Evolutionary conservation across 2,797 vertebrate species (phyloP).

Genomic region (Euphonia xanthogaster): DNA sequence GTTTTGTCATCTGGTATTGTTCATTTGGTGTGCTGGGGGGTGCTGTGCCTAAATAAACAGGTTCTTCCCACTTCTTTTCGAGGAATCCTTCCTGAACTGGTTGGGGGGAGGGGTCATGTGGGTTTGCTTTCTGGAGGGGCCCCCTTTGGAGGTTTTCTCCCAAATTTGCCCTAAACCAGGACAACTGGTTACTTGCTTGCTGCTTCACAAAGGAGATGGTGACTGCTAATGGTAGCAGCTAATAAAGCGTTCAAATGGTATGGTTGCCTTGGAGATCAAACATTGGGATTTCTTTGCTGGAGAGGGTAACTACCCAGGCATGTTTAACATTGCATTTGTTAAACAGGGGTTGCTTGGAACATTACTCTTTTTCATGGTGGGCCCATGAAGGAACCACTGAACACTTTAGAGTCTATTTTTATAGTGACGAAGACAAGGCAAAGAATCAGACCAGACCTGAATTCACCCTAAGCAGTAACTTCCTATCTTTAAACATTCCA

Average conservation of each 20-base stretch:
- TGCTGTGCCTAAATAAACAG: not conserved
- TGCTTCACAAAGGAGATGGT: slow-evolving; percentile 7
- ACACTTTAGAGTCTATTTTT: not conserved
- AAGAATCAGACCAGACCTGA: not conserved
- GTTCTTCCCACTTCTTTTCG: not conserved
- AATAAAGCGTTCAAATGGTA: not conserved
- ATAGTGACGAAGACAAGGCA: not conserved
- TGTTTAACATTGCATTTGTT: not conserved
- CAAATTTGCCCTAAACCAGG: not conserved
- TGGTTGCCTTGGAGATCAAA: not conserved
- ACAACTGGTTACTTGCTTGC: not conserved
- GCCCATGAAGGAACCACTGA: not conserved
- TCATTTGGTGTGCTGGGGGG: not conserved
- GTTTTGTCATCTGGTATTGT: not conserved
- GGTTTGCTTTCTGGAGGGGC: not conserved
- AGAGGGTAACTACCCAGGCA: not conserved
- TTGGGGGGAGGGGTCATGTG: not conserved
- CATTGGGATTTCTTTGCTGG: not conserved
- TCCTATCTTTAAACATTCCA: not conserved
- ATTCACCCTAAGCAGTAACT: not conserved
- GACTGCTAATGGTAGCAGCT: not conserved
- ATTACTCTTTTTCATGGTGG: not conserved
- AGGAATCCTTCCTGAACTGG: not conserved
- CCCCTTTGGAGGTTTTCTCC: not conserved
- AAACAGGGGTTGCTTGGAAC: not conserved